Conservation (phyloP, 1,140 invertebrate species). For the Pseudoatta argentina region DNA sequence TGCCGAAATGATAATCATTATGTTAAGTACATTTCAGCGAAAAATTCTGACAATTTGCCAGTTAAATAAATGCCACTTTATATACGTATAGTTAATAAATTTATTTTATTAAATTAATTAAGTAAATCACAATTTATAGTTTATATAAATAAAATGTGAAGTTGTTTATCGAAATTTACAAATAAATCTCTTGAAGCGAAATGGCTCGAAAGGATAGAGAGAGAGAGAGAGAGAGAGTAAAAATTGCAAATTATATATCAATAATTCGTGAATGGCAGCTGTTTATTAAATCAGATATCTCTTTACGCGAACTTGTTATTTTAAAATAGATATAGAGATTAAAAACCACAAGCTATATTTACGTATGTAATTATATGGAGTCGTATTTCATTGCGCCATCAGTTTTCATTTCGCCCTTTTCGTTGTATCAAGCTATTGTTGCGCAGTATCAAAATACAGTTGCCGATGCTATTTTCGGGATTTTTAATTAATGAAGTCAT, state of each 20-base stretch:
- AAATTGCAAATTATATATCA: slow-evolving; percentile 2
- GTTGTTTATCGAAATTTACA: neutral
- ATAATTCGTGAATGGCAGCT: neutral
- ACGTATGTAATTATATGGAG: neutral
- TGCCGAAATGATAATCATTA: neutral
- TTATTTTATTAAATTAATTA: neutral
- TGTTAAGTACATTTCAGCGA: neutral
- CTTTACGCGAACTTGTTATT: neutral
- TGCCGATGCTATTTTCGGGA: neutral
- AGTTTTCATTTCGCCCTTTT: neutral
- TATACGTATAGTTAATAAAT: neutral
- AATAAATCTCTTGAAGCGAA: no score
- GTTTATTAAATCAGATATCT: neutral
- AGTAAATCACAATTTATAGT: neutral
- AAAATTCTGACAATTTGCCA: neutral
- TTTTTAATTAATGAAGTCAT: neutral
- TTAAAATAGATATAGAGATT: neutral
- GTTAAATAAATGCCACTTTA: neutral
- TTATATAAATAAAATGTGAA: neutral
- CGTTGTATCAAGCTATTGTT: neutral
- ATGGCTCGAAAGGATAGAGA: neutral
- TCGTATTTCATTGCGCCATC: neutral
- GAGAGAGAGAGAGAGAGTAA: neutral
- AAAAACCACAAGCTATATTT: neutral
- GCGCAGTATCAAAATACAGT: neutral